Evolutionary conservation across 2,888 invertebrate genomes (phyloP), one percentile per base, ranked within the genome.

Genomic region (Lepidocyrtinus sp.): DNA sequence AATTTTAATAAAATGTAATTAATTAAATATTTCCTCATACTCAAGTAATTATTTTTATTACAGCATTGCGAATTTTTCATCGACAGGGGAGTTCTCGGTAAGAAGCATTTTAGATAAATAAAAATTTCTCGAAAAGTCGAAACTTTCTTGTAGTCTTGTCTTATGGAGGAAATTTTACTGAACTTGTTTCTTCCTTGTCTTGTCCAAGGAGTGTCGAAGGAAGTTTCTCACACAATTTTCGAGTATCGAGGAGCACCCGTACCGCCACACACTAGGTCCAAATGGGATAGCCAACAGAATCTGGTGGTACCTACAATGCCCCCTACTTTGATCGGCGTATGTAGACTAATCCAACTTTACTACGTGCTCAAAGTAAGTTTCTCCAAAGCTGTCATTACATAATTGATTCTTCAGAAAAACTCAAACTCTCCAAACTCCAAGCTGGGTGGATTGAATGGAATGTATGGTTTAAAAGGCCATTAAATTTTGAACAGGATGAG

Each of bases 51-150:
- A 45, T 27, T 76, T 61, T 77, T 75, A 15, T 74, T 69, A 64
- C 90, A 94, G 92, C 91, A 92, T 87, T 93, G 94, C 77, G 93
- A 94, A 88, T 94, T 92, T 88, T 93, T 92, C 88, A 93, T 94
- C 85, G 93, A 94, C 88, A 91, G 93, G 85, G 93, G 93, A 22
- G 93, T 93, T 7, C 89, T 94, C 73, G 36, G 36, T 36, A n/a
- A n/a, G n/a, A n/a, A n/a, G n/a, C n/a, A n/a, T n/a, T n/a, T n/a
- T n/a, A n/a, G n/a, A n/a, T n/a, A n/a, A n/a, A n/a, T n/a, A n/a
- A n/a, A n/a, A n/a, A n/a, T n/a, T n/a, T n/a, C n/a, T n/a, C n/a
- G n/a, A n/a, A n/a, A n/a, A n/a, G n/a, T n/a, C n/a, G n/a, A n/a
- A n/a, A n/a, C n/a, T n/a, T n/a, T n/a, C n/a, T n/a, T n/a, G n/a